Evolutionary conservation across 2,888 invertebrate species (phyloP).

Genomic region (Lasioglossum villosulum): DNA sequence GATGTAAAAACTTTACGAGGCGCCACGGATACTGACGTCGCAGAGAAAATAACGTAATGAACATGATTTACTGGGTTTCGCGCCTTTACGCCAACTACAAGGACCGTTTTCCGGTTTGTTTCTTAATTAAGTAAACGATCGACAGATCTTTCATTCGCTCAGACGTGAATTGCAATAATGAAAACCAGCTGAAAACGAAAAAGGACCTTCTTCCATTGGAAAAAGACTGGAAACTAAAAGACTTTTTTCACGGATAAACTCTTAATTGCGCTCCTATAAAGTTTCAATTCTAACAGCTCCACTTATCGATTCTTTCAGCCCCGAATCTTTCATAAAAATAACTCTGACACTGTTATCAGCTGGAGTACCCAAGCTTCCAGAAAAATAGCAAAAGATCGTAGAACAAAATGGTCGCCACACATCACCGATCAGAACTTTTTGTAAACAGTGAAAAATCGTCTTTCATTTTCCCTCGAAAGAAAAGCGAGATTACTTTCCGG

Average conservation of each 20-base stretch:
- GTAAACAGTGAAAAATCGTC: background rate
- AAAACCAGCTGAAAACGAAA: too few relatives aligned
- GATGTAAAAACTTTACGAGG: background rate
- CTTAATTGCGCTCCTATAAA: too few relatives aligned
- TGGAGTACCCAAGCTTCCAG: too few relatives aligned
- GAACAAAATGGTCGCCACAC: background rate
- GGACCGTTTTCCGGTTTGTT: background rate
- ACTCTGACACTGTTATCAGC: too few relatives aligned
- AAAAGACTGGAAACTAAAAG: too few relatives aligned
- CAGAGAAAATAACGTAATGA: background rate
- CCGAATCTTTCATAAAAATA: too few relatives aligned
- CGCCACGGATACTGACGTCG: background rate
- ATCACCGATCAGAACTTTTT: background rate
- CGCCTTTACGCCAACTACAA: background rate
- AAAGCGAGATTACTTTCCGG: background rate
- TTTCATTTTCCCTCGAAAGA: background rate
- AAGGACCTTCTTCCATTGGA: too few relatives aligned
- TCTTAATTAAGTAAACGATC: background rate
- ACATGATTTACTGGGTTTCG: background rate
- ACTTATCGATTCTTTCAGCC: too few relatives aligned
- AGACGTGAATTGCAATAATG: too few relatives aligned
- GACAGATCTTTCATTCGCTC: background rate
- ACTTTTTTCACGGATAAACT: too few relatives aligned
- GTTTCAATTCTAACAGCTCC: too few relatives aligned
- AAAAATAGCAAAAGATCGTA: background rate